Evolutionary conservation across 2,797 vertebrate genomes (phyloP).

Genomic region (Acanthiza pusilla): DNA sequence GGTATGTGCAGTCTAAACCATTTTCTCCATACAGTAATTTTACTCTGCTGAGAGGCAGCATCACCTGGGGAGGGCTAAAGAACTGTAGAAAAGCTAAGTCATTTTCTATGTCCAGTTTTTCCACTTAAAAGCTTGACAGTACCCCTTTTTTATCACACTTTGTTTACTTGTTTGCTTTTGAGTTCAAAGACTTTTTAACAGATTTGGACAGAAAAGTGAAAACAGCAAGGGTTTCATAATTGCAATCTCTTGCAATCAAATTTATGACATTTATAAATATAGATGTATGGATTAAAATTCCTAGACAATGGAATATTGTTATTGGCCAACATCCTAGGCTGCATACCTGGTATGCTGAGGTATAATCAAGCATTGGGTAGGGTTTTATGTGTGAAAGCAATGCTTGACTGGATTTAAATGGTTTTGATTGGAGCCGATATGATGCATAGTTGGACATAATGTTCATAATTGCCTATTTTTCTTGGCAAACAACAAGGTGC

Average conservation of each 20-base stretch:
- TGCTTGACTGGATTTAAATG: conserved; percentile 68
- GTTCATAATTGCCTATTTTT: conserved; percentile 72
- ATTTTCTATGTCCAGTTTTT: conserved; percentile 4
- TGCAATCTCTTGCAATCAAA: conserved; percentile 60
- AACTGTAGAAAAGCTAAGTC: neutral
- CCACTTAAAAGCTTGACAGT: conserved; percentile 1
- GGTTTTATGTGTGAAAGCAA: conserved; percentile 60
- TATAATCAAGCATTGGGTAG: conserved; percentile 64
- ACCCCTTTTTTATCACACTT: conserved; percentile 20
- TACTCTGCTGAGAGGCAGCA: conserved; percentile 12
- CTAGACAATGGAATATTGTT: conserved; percentile 67
- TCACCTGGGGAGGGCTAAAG: conserved; percentile 49
- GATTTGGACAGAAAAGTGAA: conserved; percentile 47
- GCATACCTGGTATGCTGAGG: conserved; percentile 53
- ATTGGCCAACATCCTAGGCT: conserved; percentile 60
- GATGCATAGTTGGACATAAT: conserved; percentile 70
- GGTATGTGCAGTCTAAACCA: conserved; percentile 10
- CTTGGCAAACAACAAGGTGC: conserved; percentile 60
- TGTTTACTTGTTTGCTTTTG: conserved; percentile 55
- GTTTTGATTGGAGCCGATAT: conserved; percentile 69
- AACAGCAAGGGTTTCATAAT: conserved; percentile 55
- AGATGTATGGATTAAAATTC: conserved; percentile 59
- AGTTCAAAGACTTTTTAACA: conserved; percentile 47
- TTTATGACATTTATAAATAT: conserved; percentile 65
- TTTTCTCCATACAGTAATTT: conserved; percentile 36